Base-by-base conservation (phyloP, 1,140 invertebrate species). In the Mya arenaria region DNA sequence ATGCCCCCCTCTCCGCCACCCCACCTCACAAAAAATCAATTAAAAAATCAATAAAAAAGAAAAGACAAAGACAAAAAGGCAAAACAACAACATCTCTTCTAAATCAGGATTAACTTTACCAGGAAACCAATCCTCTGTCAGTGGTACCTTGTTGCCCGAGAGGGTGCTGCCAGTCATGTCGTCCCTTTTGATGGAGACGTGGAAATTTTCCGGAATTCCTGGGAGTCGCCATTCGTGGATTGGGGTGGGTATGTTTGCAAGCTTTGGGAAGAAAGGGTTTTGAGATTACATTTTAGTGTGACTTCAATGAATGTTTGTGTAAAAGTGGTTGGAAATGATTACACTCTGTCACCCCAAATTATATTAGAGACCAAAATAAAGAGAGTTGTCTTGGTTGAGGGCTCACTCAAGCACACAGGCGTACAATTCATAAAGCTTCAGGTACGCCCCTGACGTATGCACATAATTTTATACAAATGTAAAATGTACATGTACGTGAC, bases 131-230 rank as follows among this genome's bases (percentile, higher is more conserved):
- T 13, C 8, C 13, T 32, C 19, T n/a, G 36, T 15, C 32, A 37
- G 13, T 19, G 15, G 25, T 32, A 90, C 89, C 85, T 90, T 90
- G 62, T 90, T 90, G 37, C 89, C 89, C 23, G 89, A 88, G 36
- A 90, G 62, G 1, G 89, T 86, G 65, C 86, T 85, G 1, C 89
- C 89, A 17, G 89, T 90, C 84, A 89, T 85, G 39, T 90, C 89
- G 85, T 90, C 89, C 65, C 89, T 72, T 69, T 90, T 90, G 3
- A 90, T 88, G 36, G 56, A 84, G 41, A 90, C 56, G 34, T 74
- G 63, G 56, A 87, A 86, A n/a, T 66, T 72, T n/a, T 56, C 60
- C 44, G 89, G 86, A n/a, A 90, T 30, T 56, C 83, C 84, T 8
- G 83, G 82, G 2, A 89, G 32, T 15, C 73, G 81, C 89, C 89